These are phyloP conservation scores for Colinus virginianus DNA, from an alignment of 2,113 vertebrate species.

Conservation along the genomic window DNA sequence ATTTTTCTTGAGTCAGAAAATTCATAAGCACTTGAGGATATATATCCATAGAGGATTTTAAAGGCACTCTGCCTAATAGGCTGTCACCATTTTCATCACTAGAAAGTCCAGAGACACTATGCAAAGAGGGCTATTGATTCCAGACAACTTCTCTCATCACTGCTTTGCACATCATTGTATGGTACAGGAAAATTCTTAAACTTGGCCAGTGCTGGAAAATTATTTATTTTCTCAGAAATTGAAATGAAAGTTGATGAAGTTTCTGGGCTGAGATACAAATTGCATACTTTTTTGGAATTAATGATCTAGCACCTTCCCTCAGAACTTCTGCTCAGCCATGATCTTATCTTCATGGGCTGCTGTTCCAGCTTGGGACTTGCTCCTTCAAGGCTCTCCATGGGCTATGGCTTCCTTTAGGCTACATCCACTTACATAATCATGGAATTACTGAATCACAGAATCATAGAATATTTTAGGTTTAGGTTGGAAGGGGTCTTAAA, in stretches of 20 bases:
- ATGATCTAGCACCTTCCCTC: not conserved
- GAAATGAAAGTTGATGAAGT: not conserved
- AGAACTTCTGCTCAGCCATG: not conserved
- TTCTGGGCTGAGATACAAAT: not conserved
- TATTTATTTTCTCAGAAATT: not conserved
- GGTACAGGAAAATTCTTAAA: not conserved
- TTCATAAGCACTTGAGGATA: not conserved
- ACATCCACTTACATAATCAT: too few relatives aligned
- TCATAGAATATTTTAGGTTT: too few relatives aligned
- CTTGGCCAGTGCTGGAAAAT: not conserved
- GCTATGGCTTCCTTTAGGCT: too few relatives aligned
- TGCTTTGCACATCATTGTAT: not conserved
- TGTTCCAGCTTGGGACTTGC: not conserved
- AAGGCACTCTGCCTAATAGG: not conserved
- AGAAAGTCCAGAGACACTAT: not conserved
- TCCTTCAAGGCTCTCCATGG: not conserved
- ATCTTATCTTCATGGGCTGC: not conserved
- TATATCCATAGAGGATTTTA: not conserved
- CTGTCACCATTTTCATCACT: not conserved
- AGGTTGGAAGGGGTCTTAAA: too few relatives aligned
- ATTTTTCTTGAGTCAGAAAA: conserved; percentile 1
- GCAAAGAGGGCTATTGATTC: not conserved
- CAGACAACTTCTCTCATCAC: not conserved
- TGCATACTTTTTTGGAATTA: not conserved
- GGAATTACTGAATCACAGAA: too few relatives aligned